Evolutionary conservation across 2,888 invertebrate genomes (phyloP), one percentile per base, ranked within the genome.

Genomic region (Drosophila flavopinicola): DNA sequence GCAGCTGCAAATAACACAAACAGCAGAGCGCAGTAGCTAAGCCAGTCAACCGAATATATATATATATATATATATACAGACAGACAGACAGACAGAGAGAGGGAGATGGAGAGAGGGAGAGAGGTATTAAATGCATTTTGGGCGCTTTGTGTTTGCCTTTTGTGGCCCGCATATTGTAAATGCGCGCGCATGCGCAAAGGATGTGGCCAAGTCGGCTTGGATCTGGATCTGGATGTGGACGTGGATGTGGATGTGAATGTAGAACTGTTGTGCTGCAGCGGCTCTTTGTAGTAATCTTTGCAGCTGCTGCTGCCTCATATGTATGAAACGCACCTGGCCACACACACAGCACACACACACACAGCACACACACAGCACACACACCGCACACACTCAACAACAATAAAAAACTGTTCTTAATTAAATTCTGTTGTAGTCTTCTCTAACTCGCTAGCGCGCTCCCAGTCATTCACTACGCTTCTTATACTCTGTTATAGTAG

Each of bases 101-200:
- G 30, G 10, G 32, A 9, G 6, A 7, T 13, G 13, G 29, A 27
- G 7, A 1, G 13, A 47, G 45, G 39, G 37, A 10, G 53, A 30
- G 49, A 15, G 29, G 29, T 47, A 72, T 77, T 58, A 77, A 83
- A 75, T 85, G 78, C 79, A 78, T 82, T 77, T 78, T 53, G 71
- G 58, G 74, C 68, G 61, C 60, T 63, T 59, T 53, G 56, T 51
- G 27, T 15, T 42, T 48, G 37, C 27, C 48, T 39, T 56, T 53
- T 64, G 66, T 52, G 35, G 65, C 49, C 59, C 58, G 48, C 59
- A 63, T 61, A 60, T 52, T 53, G 33, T 73, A 65, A 84, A 85
- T 86, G 88, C 86, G 86, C 85, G 86, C 85, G 85, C 85, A 80
- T 86, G 83, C 83, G 77, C 86, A 83, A 83, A 86, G 80, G 85